Percentiles rank a stretch among this genome's conserved stretches.
Conservation (phyloP, 2,113 vertebrate species). For the Noctilio leporinus region DNA sequence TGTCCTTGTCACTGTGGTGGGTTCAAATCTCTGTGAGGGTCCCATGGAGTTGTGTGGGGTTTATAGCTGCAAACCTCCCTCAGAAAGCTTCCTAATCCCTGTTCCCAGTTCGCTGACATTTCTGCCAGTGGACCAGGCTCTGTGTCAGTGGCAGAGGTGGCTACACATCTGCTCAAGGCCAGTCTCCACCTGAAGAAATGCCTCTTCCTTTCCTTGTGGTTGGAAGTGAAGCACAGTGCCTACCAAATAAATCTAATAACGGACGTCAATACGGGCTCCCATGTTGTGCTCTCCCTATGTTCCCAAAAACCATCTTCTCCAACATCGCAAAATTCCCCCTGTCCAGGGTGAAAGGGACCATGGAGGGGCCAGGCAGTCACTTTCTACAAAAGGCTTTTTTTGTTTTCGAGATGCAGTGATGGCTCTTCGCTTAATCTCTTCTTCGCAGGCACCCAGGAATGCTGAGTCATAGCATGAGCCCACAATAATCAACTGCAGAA, state of each 20-base stretch:
- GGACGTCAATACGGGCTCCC: slow-evolving; percentile 33
- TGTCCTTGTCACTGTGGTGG: neutral
- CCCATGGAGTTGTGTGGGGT: neutral
- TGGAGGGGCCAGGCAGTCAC: neutral
- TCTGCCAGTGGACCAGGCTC: neutral
- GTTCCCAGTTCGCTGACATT: slow-evolving; percentile 21
- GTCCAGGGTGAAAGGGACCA: neutral
- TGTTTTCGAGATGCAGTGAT: neutral
- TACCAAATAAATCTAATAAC: slow-evolving; percentile 6
- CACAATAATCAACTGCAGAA: neutral
- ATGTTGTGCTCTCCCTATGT: slow-evolving; percentile 43
- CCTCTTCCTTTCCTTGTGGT: neutral
- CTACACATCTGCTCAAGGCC: neutral
- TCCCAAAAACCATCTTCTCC: neutral
- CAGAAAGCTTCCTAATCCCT: slow-evolving; percentile 22
- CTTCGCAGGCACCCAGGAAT: neutral
- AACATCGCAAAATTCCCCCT: slow-evolving; percentile 17
- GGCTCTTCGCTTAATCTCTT: neutral
- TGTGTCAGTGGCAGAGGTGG: neutral
- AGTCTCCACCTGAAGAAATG: slow-evolving; percentile 36
- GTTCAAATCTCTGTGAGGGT: slow-evolving; percentile 24
- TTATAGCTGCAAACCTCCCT: neutral
- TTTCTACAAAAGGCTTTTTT: slow-evolving; percentile 32
- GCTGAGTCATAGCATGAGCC: neutral
- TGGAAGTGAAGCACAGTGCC: slow-evolving; percentile 4